Conservation (phyloP, 2,113 vertebrate species). For the Oxygymnocypris stewartii region DNA sequence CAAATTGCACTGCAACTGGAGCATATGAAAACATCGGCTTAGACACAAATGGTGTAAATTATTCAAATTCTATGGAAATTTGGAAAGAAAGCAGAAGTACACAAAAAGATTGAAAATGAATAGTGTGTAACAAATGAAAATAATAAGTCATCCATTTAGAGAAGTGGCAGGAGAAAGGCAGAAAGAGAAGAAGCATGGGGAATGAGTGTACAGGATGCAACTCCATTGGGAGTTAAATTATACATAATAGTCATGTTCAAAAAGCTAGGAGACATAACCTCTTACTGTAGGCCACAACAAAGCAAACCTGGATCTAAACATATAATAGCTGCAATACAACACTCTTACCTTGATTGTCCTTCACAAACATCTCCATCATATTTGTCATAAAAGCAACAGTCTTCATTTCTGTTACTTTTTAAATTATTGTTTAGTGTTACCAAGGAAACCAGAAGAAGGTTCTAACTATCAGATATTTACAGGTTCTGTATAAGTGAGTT, state of each 20-base stretch:
- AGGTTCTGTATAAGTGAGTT: neutral
- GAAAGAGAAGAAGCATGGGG: neutral
- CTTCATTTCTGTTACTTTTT: constrained; percentile 40
- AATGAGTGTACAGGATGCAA: constrained; percentile 29
- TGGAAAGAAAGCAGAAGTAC: no score
- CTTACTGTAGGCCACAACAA: constrained; percentile 1
- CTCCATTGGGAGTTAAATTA: constrained; percentile 35
- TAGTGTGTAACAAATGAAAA: neutral
- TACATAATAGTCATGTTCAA: constrained; percentile 42
- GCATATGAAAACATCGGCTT: neutral
- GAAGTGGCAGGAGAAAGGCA: neutral
- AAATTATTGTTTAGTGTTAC: constrained; percentile 46
- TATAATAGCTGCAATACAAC: constrained; percentile 9
- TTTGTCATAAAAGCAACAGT: constrained; percentile 7
- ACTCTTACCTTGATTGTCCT: constrained; percentile 49
- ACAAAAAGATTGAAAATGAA: no score
- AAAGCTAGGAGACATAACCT: constrained; percentile 37
- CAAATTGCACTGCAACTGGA: neutral
- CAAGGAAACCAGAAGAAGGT: constrained; percentile 38
- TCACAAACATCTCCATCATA: constrained; percentile 8
- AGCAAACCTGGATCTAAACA: neutral
- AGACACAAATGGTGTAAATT: no score
- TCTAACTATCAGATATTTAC: neutral
- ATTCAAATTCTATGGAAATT: no score
- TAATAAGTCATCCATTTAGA: constrained; percentile 13